Evolutionary conservation across 2,797 vertebrate genomes (phyloP).

Genomic region (Picus viridis): DNA sequence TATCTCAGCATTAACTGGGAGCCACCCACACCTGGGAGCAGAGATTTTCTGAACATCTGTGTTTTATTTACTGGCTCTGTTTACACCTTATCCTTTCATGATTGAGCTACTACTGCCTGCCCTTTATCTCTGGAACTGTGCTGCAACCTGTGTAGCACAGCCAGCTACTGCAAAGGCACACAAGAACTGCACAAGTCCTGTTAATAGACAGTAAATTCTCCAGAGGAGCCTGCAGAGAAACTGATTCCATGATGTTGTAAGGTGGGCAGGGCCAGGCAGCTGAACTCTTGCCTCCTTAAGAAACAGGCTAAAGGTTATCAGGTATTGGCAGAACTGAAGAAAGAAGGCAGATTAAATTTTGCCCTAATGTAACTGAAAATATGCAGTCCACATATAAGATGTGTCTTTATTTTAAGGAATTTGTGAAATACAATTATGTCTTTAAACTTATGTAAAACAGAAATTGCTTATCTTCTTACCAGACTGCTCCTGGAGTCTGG

Average conservation of each 20-base stretch:
- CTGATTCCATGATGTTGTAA: neutral
- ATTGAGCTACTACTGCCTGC: neutral
- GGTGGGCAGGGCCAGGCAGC: neutral
- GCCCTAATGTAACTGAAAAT: neutral
- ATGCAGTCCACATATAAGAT: neutral
- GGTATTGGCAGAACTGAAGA: neutral
- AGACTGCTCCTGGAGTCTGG: neutral
- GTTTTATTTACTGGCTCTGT: neutral
- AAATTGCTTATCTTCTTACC: neutral
- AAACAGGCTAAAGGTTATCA: neutral
- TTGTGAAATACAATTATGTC: neutral
- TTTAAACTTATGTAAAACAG: neutral
- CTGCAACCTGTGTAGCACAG: neutral
- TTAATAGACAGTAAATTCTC: neutral
- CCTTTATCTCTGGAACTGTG: neutral
- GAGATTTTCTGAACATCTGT: neutral
- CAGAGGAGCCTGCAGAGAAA: neutral
- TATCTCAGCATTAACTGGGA: neutral
- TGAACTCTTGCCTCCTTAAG: neutral
- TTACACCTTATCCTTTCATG: neutral
- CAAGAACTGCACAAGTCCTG: neutral
- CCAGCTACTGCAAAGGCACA: neutral
- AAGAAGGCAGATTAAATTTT: neutral
- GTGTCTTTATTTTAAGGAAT: neutral
- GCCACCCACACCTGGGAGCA: rapidly evolving